Conservation (phyloP, 2,888 invertebrate species). For the Hedychridium roseum region DNA sequence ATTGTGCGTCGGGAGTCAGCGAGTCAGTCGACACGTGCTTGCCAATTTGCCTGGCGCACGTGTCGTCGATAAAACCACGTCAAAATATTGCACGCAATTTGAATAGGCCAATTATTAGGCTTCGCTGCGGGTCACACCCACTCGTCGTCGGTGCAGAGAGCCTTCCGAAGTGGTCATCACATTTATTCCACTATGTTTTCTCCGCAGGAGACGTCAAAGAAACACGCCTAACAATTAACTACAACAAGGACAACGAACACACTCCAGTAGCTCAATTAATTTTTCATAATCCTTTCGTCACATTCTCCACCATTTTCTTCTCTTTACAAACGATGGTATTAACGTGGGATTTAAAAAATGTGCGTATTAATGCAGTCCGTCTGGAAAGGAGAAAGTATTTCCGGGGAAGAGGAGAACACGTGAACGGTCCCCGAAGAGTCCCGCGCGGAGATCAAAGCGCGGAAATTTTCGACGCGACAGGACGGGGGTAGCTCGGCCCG, state of each 20-base stretch:
- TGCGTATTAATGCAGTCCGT: too few species aligned
- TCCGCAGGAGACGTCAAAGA: too few species aligned
- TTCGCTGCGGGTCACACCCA: slow-evolving; percentile 33
- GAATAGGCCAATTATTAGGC: slow-evolving; percentile 55
- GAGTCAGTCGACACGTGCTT: slow-evolving; percentile 41
- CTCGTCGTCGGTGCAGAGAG: slow-evolving; percentile 3
- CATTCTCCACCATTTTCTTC: too few species aligned
- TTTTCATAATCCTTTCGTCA: too few species aligned
- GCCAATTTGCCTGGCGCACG: slow-evolving; percentile 53
- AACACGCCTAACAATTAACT: too few species aligned
- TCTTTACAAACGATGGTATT: too few species aligned
- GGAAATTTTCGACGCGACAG: slow-evolving; percentile 36
- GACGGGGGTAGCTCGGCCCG: not conserved
- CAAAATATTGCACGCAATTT: slow-evolving; percentile 53
- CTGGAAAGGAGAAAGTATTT: too few species aligned
- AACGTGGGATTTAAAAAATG: too few species aligned
- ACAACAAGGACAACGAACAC: too few species aligned
- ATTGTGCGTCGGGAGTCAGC: slow-evolving; percentile 29
- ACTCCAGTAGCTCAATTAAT: too few species aligned
- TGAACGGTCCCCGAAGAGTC: slow-evolving; percentile 11
- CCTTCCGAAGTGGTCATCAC: slow-evolving; percentile 5
- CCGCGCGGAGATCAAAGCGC: slow-evolving; percentile 36
- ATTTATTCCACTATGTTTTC: slow-evolving; percentile 9
- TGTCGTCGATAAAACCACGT: slow-evolving; percentile 58
- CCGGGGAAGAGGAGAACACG: not conserved